Percentiles rank a stretch among this genome's conserved stretches.
phyloP scores from a whole-genome alignment of 2,888 invertebrate genomes.

The Hirtodrosophila trivittata region DNA sequence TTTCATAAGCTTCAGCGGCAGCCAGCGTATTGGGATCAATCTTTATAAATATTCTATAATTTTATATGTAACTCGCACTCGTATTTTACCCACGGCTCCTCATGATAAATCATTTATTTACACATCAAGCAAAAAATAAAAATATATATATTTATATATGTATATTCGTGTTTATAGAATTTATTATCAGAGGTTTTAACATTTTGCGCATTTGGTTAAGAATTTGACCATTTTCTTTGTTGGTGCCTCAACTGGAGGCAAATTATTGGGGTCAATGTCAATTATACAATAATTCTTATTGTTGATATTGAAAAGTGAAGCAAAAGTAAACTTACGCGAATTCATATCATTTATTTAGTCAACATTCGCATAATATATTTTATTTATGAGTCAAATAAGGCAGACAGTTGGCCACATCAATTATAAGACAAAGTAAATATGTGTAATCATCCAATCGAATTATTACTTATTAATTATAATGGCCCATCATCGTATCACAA shows the following conservation, averaged over 20 bases:
- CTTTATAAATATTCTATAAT: no score
- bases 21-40: no score
- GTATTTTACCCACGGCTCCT: slow-evolving; percentile 23
- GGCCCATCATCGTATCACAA: slow-evolving; percentile 73
- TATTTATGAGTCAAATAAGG: slow-evolving; percentile 2
- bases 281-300: slow-evolving; percentile 24
- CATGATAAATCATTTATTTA: slow-evolving; percentile 58
- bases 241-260: slow-evolving; percentile 20
- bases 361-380: slow-evolving; percentile 11
- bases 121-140: slow-evolving; percentile 27
- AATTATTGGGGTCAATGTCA: slow-evolving; percentile 67
- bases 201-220: slow-evolving; percentile 41
- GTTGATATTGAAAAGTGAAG: slow-evolving; percentile 19
- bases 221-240: slow-evolving; percentile 33
- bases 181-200: slow-evolving; percentile 26
- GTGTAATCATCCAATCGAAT: slow-evolving; percentile 66
- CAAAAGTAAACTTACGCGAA: slow-evolving; percentile 10
- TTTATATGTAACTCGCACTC: no score
- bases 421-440: slow-evolving; percentile 40
- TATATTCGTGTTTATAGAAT: not conserved
- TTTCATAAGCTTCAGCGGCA: no score
- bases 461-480: slow-evolving; percentile 66
- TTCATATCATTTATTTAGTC: slow-evolving; percentile 26
- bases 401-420: slow-evolving; percentile 39
- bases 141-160: not conserved